Evolutionary conservation across 2,113 vertebrate species (phyloP).

Genomic region (Oophaga pumilio): DNA sequence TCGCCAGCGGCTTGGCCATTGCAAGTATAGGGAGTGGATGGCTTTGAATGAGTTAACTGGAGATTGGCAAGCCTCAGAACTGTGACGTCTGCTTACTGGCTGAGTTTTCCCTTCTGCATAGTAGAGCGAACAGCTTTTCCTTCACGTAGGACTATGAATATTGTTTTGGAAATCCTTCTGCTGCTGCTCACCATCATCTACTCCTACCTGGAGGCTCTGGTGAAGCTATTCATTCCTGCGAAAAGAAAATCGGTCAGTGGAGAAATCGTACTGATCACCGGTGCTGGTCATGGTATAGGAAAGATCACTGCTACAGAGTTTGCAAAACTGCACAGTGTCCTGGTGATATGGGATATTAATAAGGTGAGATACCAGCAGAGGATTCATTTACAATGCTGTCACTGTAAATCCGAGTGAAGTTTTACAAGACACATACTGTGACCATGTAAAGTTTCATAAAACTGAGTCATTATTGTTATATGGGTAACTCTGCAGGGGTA

Average conservation of each 20-base stretch:
- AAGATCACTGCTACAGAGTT: conserved; percentile 72
- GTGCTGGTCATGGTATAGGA: conserved; percentile 71
- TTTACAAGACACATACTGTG: too few relatives aligned
- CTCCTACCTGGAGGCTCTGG: conserved; percentile 60
- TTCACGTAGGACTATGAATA: conserved; percentile 46
- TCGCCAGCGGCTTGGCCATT: too few relatives aligned
- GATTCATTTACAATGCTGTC: neutral
- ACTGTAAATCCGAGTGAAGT: neutral
- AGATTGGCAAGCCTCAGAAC: neutral
- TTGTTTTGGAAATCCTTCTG: conserved; percentile 56
- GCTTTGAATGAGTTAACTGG: conserved; percentile 27
- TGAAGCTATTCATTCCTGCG: conserved; percentile 69
- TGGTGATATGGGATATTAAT: conserved; percentile 77
- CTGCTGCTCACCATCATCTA: conserved; percentile 50
- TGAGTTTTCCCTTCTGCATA: too few relatives aligned
- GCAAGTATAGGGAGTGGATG: too few relatives aligned
- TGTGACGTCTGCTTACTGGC: neutral
- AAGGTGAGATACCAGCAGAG: conserved; percentile 58
- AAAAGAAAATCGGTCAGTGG: conserved; percentile 70
- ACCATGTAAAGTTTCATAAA: too few relatives aligned
- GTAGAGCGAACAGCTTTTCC: neutral
- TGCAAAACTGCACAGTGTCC: conserved; percentile 69
- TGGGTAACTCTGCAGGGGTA: too few relatives aligned
- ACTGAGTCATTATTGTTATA: too few relatives aligned
- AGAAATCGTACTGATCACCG: conserved; percentile 75